Evolutionary conservation across 2,888 invertebrate species (phyloP).

Genomic region (Diachrysia chrysitis): DNA sequence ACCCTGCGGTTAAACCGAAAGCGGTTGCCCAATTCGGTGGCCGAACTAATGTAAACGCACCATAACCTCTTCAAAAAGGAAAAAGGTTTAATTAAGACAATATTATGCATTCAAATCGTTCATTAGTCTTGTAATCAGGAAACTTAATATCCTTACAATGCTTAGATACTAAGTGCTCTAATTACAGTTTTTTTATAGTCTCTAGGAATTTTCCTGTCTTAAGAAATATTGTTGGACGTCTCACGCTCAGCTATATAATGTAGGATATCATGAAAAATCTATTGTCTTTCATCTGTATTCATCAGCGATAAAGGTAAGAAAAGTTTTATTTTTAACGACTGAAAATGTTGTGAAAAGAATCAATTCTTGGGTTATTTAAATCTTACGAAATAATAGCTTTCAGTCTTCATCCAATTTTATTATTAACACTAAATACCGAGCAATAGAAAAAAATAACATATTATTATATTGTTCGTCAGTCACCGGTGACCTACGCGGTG

Average conservation of each 20-base stretch:
- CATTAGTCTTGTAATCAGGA: constrained; percentile 14
- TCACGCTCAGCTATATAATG: constrained; percentile 44
- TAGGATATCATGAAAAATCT: constrained; percentile 8
- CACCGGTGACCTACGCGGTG: no score
- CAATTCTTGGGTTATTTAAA: no score
- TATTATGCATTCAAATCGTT: background rate
- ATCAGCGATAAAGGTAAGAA: constrained; percentile 14
- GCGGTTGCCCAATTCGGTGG: no score
- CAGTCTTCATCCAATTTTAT: no score
- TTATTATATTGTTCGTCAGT: no score
- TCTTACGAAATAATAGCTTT: no score
- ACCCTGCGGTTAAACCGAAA: no score
- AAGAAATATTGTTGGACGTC: constrained; percentile 24
- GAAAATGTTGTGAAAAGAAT: no score
- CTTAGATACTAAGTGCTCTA: constrained; percentile 36
- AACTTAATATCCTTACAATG: constrained; percentile 27
- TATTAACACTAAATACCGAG: no score
- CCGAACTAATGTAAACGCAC: no score
- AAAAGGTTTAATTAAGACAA: background rate
- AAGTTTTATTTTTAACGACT: background rate
- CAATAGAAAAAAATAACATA: no score
- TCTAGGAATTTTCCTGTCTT: constrained; percentile 46
- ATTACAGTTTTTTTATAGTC: constrained; percentile 31
- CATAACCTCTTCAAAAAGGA: background rate
- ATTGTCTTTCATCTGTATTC: constrained; percentile 25